Conservation (phyloP, 2,888 invertebrate species). For the Gisinianus flammeolus region DNA sequence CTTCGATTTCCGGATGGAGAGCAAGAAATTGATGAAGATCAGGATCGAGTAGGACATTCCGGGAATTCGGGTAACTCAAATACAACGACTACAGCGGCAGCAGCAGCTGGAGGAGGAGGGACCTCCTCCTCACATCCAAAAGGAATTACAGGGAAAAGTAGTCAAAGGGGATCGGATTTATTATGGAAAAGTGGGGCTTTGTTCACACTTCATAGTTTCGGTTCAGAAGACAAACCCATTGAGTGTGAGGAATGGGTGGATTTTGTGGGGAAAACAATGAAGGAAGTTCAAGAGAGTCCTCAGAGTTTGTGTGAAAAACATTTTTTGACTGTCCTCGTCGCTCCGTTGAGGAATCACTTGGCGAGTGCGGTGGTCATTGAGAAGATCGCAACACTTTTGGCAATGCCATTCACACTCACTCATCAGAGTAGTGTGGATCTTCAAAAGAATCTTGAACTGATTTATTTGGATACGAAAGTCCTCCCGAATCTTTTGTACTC, state of each 20-base stretch:
- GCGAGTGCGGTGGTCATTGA: conserved; percentile 70
- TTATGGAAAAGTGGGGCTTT: conserved; percentile 29
- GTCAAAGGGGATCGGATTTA: conserved; percentile 5
- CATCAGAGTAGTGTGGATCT: conserved; percentile 57
- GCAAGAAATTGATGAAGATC: not conserved
- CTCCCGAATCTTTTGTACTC: conserved; percentile 82
- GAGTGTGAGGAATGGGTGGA: conserved; percentile 88
- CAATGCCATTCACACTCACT: conserved; percentile 70
- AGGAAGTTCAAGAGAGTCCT: conserved; percentile 60
- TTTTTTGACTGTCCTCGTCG: conserved; percentile 68
- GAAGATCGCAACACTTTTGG: conserved; percentile 70
- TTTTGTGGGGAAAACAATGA: conserved; percentile 79
- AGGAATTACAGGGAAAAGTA: not conserved
- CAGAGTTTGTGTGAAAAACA: conserved; percentile 58
- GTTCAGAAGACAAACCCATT: conserved; percentile 66
- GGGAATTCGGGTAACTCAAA: not conserved
- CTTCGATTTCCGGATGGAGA: not conserved
- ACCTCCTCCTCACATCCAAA: not conserved
- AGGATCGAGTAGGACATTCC: not conserved
- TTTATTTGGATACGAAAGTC: conserved; percentile 80
- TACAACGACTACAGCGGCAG: not conserved
- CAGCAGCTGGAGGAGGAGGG: not conserved
- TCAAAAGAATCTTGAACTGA: conserved; percentile 62
- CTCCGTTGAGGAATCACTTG: conserved; percentile 70
- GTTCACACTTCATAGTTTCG: conserved; percentile 52